Base-by-base conservation (phyloP, 1,140 invertebrate genomes). In the Drosophila jambulina region DNA sequence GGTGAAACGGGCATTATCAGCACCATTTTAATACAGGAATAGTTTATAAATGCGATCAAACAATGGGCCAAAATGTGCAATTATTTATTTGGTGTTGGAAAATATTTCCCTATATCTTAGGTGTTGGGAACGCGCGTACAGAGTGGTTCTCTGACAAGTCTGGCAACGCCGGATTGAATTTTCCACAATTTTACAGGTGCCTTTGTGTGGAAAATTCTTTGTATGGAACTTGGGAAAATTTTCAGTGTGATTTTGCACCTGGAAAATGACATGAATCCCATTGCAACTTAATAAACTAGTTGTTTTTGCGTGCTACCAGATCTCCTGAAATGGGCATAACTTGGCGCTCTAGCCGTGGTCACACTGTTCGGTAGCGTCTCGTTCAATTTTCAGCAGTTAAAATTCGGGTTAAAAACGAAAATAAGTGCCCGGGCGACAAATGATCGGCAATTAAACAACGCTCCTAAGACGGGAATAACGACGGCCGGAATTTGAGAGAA, bases 1-100 rank as follows among this genome's bases (percentile, higher is more conserved):
- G 76, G 65, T 7, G 74, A 80, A 61, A 92, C 69, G 13, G 78
- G 77, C 48, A 62, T 88, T 51, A 92, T 92, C 53, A 92, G 54
- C 49, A 92, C 91, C 91, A 92, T 92, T 82, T 88, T 90, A 78
- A 90, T 84, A 72, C 49, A 86, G 40, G 59, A 88, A 42, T 72
- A 21, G 1, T n/a, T 34, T 25, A 46, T 17, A 70, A 43, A 42
- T 34, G 63, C 63, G 63, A 67, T 53, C 32, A 67, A 68, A 69
- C 46, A 67, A 68, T 25, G n/a, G 34, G 9, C 13, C 27, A 17
- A 61, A 40, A 34, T 23, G 15, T 57, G 62, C 38, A 38, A 32
- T 38, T 49, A 46, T 56, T n/a, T 25, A 42, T 53, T 38, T 19
- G 56, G 82, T 84, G 82, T 78, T 85, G 68, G 32, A 43, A 36